Conservation (phyloP, 2,113 vertebrate genomes). For the Balaeniceps rex region DNA sequence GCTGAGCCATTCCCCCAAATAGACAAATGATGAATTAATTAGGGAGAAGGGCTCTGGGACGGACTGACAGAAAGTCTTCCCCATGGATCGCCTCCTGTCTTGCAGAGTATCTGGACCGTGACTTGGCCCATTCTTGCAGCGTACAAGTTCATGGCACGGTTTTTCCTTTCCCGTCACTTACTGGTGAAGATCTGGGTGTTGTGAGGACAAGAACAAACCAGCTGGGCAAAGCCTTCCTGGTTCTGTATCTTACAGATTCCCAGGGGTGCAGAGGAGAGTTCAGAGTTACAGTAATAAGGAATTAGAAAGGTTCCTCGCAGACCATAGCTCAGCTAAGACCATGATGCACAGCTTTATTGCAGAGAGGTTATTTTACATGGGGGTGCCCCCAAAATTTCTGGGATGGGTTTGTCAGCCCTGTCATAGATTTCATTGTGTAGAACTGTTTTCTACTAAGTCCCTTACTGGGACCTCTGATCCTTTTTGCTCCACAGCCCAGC, state of each 20-base stretch:
- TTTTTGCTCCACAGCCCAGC: background rate
- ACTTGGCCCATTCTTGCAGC: background rate
- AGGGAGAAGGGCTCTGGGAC: background rate
- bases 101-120: background rate
- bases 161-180: background rate
- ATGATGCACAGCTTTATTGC: background rate
- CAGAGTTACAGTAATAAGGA: background rate
- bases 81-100: background rate
- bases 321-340: background rate
- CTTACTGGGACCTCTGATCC: background rate
- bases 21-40: background rate
- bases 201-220: background rate
- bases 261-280: background rate
- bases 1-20: background rate
- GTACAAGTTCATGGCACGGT: background rate
- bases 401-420: background rate
- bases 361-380: background rate
- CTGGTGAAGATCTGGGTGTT: background rate
- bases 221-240: background rate
- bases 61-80: background rate
- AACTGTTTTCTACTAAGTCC: background rate
- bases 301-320: background rate
- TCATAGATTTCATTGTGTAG: background rate
- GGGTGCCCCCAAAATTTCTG: background rate
- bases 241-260: background rate